These are phyloP conservation scores for Oreochromis aureus DNA, from an alignment of 2,113 vertebrate genomes.

Conservation along the genomic window DNA sequence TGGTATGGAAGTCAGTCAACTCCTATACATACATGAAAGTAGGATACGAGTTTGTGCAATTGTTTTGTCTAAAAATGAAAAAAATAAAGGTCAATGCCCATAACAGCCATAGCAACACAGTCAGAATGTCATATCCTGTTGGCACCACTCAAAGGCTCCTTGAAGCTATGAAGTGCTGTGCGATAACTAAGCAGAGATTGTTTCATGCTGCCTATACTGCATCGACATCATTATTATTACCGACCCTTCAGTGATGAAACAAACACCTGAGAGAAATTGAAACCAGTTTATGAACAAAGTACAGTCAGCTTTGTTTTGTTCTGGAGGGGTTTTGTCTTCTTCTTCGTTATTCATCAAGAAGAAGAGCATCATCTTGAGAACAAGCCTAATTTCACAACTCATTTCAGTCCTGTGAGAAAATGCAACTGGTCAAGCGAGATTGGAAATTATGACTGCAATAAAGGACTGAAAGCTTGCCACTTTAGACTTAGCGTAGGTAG, in stretches of 20 bases:
- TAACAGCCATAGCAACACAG: neutral
- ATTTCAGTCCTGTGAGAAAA: slow-evolving; percentile 24
- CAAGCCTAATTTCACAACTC: slow-evolving; percentile 8
- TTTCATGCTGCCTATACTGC: neutral
- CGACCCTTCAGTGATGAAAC: neutral
- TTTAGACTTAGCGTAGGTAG: slow-evolving; percentile 21
- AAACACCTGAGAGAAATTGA: neutral
- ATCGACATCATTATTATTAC: neutral
- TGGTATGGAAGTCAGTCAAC: neutral
- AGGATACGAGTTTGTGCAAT: neutral
- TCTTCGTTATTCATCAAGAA: neutral
- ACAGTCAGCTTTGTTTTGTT: neutral
- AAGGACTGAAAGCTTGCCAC: slow-evolving; percentile 19
- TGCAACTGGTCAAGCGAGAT: slow-evolving; percentile 14
- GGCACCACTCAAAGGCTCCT: neutral
- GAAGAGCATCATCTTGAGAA: neutral
- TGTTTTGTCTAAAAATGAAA: neutral
- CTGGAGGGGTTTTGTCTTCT: neutral
- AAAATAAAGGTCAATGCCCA: neutral
- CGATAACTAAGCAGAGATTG: neutral
- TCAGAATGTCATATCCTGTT: neutral
- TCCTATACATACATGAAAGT: neutral
- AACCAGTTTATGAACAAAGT: neutral
- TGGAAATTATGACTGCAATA: slow-evolving; percentile 47
- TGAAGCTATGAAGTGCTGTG: neutral